Conservation (phyloP, 2,888 invertebrate genomes). For the Parelbella ahira region DNA sequence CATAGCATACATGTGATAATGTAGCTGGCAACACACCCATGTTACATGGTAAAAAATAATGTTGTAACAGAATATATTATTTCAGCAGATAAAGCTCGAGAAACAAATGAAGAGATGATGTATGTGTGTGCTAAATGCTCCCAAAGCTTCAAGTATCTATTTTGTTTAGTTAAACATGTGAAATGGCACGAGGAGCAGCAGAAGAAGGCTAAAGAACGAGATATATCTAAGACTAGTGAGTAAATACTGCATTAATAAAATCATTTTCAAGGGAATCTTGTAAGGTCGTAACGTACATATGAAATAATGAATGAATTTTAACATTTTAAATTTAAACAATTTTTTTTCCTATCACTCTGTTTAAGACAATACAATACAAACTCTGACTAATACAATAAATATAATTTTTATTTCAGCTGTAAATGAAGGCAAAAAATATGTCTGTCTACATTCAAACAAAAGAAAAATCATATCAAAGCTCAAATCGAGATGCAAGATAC, state of each 20-base stretch:
- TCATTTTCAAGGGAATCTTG: too few species aligned
- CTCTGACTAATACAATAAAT: too few species aligned
- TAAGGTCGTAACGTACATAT: too few species aligned
- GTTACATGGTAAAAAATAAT: too few species aligned
- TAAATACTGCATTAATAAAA: constrained; percentile 22
- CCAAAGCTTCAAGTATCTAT: constrained; percentile 55
- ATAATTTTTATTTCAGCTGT: constrained; percentile 30
- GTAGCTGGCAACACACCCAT: too few species aligned
- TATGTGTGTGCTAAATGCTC: constrained; percentile 70
- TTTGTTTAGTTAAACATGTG: constrained; percentile 62
- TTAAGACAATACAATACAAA: too few species aligned
- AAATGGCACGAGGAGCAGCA: constrained; percentile 58
- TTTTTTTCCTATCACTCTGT: too few species aligned
- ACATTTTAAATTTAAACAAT: too few species aligned
- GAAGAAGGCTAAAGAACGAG: constrained; percentile 32
- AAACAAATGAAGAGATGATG: constrained; percentile 44
- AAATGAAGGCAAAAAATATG: constrained; percentile 33
- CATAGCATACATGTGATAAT: too few species aligned
- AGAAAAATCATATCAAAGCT: constrained; percentile 42
- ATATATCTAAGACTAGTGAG: constrained; percentile 38
- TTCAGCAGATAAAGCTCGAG: constrained; percentile 2
- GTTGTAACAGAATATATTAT: too few species aligned
- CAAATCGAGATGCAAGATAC: constrained; percentile 43
- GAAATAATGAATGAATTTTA: too few species aligned
- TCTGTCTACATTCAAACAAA: constrained; percentile 41